Base-by-base conservation (phyloP, 2,888 invertebrate genomes). In the Cosmia pyralina region DNA sequence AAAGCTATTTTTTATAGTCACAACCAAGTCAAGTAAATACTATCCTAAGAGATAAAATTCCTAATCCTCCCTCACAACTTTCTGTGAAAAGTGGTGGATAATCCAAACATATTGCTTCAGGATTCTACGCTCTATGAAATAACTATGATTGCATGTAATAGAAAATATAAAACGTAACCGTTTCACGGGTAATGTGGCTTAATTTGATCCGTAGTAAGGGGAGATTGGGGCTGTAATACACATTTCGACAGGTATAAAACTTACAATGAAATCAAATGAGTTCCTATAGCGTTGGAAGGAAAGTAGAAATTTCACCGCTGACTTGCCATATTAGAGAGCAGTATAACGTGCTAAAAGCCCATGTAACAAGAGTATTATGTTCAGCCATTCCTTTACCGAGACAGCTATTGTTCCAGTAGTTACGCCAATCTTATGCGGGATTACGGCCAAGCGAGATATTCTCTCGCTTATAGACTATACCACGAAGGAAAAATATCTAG, bases 301-400 rank as follows among this genome's bases (percentile, higher is more conserved):
- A 76, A 86, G 77, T 81, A 70, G 85, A 78, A 83, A 71, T 86
- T 86, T 69, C 67, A 65, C 46, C 82, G 68, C 64, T 77, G 80
- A 79, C 82, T 87, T 79, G 75, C 69, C 82, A 78, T 84, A 83
- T 85, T 86, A 83, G 87, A 79, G 80, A 77, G 82, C 77, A 79
- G 79, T 78, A 70, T 79, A 87, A 83, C 75, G 85, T 85, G 87
- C 83, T 87, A 88, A 90, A 89, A 87, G 88, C 79, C 85, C 76
- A 78, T 84, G 84, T 87, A 86, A 88, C 85, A 85, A 80, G 82
- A 88, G 84, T 85, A 83, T 87, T 88, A 86, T 84, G 85, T 85
- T 84, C 86, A 83, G 69, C 84, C 82, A 83, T 88, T 88, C 80
- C 81, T 89, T 88, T 75, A 72, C 76, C 69, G 68, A 85, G 84